Percentiles rank a stretch among this genome's conserved stretches.
phyloP scores from a whole-genome alignment of 2,888 invertebrate genomes.

The Caenorhabditis drosophilae region DNA sequence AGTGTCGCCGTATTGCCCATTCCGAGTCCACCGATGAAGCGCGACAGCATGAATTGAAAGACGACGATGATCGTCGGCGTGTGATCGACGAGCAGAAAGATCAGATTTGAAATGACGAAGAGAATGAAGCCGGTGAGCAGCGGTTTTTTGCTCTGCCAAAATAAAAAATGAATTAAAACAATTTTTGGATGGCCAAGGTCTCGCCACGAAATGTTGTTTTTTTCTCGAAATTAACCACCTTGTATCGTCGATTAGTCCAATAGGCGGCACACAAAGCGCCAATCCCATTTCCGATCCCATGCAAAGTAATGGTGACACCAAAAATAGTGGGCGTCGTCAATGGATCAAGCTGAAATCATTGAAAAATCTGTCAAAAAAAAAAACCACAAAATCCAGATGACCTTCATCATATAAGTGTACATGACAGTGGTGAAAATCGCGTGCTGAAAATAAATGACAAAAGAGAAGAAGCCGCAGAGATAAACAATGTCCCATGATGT shows the following conservation, averaged over 20 bases:
- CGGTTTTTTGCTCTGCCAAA: constrained; percentile 18
- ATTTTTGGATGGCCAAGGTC: too few relatives aligned
- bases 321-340: constrained; percentile 14
- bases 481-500: constrained; percentile 31
- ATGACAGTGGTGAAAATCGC: constrained; percentile 29
- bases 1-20: constrained; percentile 30
- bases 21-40: constrained; percentile 26
- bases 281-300: constrained; percentile 25
- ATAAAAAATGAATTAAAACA: not conserved
- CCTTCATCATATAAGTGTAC: constrained; percentile 35
- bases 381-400: too few relatives aligned
- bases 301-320: constrained; percentile 21
- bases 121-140: constrained; percentile 12
- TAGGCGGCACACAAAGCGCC: constrained; percentile 21
- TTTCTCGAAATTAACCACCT: too few relatives aligned
- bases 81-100: constrained; percentile 23
- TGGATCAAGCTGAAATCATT: constrained; percentile 13
- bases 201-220: too few relatives aligned
- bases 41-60: constrained; percentile 16
- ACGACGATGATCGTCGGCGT: constrained; percentile 9
- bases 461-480: constrained; percentile 22
- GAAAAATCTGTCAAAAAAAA: not conserved
- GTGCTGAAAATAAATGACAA: constrained; percentile 24
- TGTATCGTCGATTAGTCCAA: constrained; percentile 27
- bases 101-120: constrained; percentile 10